Evolutionary conservation across 2,113 vertebrate genomes (phyloP), one percentile per base, ranked within the genome.

Genomic region (Antennarius striatus): DNA sequence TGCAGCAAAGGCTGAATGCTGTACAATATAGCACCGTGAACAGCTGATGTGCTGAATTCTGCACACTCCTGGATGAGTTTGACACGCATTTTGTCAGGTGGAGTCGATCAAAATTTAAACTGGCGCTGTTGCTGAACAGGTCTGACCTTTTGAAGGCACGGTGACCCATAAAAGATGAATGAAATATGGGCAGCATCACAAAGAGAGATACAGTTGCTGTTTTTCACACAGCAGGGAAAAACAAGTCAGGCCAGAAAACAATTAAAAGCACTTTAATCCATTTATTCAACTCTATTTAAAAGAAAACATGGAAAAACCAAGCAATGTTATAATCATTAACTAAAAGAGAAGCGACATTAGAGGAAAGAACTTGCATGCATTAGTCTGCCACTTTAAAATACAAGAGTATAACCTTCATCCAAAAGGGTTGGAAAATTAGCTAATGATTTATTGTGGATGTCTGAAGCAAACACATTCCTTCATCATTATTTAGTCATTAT

Each of bases 91-190:
- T 69, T 60, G 52, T 67, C 68, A 60, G 49, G 12, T 12, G 45
- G 55, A 56, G 61, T 77, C 58, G 15, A 12, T 50, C 10, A 32
- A 63, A 40, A 50, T 49, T 28, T 29, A 39, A 59, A 65, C 30
- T 42, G 5, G 30, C 4, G 2, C 5, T 52, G 17, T 51, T 60
- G 16, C 63, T 40, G 60, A 71, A 53, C 15, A 60, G 53, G 42
- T 54, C 55, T 64, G 61, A 65, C 71, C 73, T 59, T 22, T 65
- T 40, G 59, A 54, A 43, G 40, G 57, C 56, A 48, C 58, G 46
- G 43, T 61, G 65, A 70, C 52, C 59, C 54, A 40, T 60, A 17
- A 70, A 51, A 63, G 14, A 75, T 60, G 12, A 36, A 16, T 48
- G 30, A 36, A 4, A 36, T 52, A 62, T 15, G 36, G 47, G 61